Base-by-base conservation (phyloP, 2,113 vertebrate species). In the Brachyhypopomus occidentalis region DNA sequence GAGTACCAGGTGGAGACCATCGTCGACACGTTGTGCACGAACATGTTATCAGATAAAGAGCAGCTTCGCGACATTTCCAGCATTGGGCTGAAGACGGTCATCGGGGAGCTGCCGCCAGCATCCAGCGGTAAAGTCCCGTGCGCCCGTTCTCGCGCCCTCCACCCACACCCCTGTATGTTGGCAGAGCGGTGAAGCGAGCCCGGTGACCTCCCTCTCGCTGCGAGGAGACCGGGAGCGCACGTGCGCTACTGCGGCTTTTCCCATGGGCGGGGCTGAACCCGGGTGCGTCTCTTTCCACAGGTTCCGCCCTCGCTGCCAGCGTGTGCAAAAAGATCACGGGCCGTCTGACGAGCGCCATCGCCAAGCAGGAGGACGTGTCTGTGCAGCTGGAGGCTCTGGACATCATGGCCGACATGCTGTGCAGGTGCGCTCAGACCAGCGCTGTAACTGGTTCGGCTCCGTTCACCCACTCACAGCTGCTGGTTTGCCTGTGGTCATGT, bases 241-340 rank as follows among this genome's bases (percentile, higher is more conserved):
- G 3, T 8, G 11, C 20, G 12, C 19, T 0, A 23, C 11, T 25
- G 22, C 56, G 0, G 66, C 27, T 19, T 45, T 45, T 38, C 9
- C 58, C 14, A 45, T 55, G 19, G 52, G 17, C 19, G 16, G 17
- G 64, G 8, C 38, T 64, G 17, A 70, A 4, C 75, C 4, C 45
- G 30, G 41, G 14, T 36, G 4, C 58, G 74, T 38, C 52, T 86
- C 87, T 87, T 23, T 79, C 79, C 86, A 19, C 75, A 98, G 97
- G 97, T 79, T 99, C 97, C 74, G 97, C 97, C 60, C 92, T 99
- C 83, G 97, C 97, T 75, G 97, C 97, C 88, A 99, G 98, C 45
- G 97, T 99, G 75, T 99, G 97, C 92, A 98, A 99, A 94, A 99
- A 99, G 91, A 99, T 99, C 82, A 99, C 98, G 12, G 97, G 98